These are phyloP conservation scores for Camponotus floridanus DNA, from an alignment of 1,140 invertebrate genomes.

Conservation along the genomic window DNA sequence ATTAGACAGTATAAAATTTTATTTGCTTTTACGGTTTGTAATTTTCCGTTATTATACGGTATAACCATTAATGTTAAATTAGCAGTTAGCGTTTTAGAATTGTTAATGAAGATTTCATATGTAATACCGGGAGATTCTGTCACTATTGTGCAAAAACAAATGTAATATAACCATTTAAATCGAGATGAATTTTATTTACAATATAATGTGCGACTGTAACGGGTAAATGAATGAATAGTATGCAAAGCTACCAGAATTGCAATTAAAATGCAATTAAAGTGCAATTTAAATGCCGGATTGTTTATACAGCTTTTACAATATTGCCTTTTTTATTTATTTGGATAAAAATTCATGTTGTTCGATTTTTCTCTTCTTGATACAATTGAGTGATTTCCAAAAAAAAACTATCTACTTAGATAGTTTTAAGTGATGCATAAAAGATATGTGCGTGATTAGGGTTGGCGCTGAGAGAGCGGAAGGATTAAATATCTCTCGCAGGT, in stretches of 20 bases:
- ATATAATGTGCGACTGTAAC: slow-evolving; percentile 1
- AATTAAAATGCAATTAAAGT: slow-evolving; percentile 15
- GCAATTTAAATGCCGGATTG: neutral
- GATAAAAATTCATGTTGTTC: neutral
- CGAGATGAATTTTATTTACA: slow-evolving; percentile 33
- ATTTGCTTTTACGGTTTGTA: slow-evolving; percentile 1
- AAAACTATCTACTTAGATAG: neutral
- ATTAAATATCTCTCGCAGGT: slow-evolving; percentile 47
- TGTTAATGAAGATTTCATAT: slow-evolving; percentile 16
- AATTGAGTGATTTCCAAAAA: neutral
- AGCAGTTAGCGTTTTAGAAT: slow-evolving; percentile 3
- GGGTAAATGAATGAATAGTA: neutral
- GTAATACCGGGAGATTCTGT: slow-evolving; percentile 45
- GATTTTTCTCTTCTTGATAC: neutral
- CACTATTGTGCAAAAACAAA: slow-evolving; percentile 45
- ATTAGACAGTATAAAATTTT: slow-evolving; percentile 1
- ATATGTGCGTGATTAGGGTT: neutral
- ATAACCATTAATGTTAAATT: slow-evolving; percentile 50
- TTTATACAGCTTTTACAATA: neutral
- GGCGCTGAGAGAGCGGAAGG: neutral
- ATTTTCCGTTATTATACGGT: slow-evolving; percentile 40
- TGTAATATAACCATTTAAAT: slow-evolving; percentile 32
- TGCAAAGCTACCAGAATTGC: neutral
- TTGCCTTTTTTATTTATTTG: neutral
- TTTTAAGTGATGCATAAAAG: neutral